Base-by-base conservation (phyloP, 2,797 vertebrate species). In the Phrynocephalus forsythii region DNA sequence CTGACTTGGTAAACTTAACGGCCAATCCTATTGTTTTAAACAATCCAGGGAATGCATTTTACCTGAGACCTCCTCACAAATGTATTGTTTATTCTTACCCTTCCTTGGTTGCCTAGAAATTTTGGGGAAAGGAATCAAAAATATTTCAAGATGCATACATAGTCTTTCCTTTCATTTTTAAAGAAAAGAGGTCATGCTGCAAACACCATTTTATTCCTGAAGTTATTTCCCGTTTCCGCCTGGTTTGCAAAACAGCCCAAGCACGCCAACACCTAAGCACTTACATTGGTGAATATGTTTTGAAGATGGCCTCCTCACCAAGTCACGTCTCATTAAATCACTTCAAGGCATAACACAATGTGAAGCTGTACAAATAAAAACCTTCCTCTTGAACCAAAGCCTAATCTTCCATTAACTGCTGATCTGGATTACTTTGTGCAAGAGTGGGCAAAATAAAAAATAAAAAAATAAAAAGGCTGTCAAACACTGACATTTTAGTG, bases 331-430 rank as follows among this genome's bases (percentile, higher is more conserved):
- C 71, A 76, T 90, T 93, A 82, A 81, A 60, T 13, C 73, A 0
- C 44, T 83, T 52, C 68, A 85, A 0, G 60, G 50, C 16, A 6
- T 6, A 26, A 77, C 66, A 89, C 52, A 77, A 73, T 26, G 24
- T 86, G 77, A 75, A 52, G 2, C 8, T 66, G 75, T 89, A 30
- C 66, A 84, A 94, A 92, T 87, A 85, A 93, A 79, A 92, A 87
- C n/a, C 78, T 84, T 95, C 71, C 52, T 26, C 86, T 90, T 90
- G 88, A 44, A 93, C 89, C 66, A 82, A 6, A 91, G n/a, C 92
- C 86, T 91, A 91, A 48, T 56, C 84, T 92, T 85, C 86, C 79
- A 88, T 86, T 90, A 94, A 95, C 24, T 90, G 87, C 77, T 91
- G 52, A 92, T 82, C 1, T 84, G 63, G 66, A 91, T 90, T 91